phyloP scores from a whole-genome alignment of 2,797 vertebrate genomes.

The Typhlichthys subterraneus region DNA sequence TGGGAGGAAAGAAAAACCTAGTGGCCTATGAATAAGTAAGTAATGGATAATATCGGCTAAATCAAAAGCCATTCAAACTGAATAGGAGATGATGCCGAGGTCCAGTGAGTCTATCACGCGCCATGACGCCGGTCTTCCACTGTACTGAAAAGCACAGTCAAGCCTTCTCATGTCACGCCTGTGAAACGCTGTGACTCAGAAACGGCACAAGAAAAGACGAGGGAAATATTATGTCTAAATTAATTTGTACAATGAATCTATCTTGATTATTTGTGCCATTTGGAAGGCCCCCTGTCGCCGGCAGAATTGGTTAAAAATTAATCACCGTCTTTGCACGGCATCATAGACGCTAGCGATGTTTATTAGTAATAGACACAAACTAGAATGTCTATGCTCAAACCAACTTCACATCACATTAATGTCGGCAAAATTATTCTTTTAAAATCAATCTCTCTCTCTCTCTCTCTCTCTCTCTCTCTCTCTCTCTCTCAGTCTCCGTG shows the following conservation, averaged over 20 bases:
- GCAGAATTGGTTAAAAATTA: slow-evolving; percentile 41
- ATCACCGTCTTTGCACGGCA: slow-evolving; percentile 25
- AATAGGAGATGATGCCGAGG: slow-evolving; percentile 76
- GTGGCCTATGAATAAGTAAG: slow-evolving; percentile 82
- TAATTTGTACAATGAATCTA: slow-evolving; percentile 23
- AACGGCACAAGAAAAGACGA: slow-evolving; percentile 26
- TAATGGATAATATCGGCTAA: slow-evolving; percentile 76
- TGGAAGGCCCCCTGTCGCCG: slow-evolving; percentile 31
- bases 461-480: neutral
- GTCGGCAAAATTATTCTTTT: too few relatives aligned
- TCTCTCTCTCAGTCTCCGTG: slow-evolving; percentile 5
- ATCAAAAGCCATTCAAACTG: slow-evolving; percentile 78
- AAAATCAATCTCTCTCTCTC: slow-evolving; percentile 6
- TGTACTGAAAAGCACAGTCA: slow-evolving; percentile 36
- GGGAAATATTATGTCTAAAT: slow-evolving; percentile 26
- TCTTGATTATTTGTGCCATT: slow-evolving; percentile 25
- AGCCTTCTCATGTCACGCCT: slow-evolving; percentile 48
- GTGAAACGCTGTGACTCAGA: slow-evolving; percentile 45
- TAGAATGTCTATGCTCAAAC: slow-evolving; percentile 22
- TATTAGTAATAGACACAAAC: slow-evolving; percentile 24
- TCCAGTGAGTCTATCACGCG: slow-evolving; percentile 65
- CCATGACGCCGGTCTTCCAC: slow-evolving; percentile 58
- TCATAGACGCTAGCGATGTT: slow-evolving; percentile 21
- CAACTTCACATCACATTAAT: neutral
- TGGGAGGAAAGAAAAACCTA: slow-evolving; percentile 75